A percentile compares a stretch with the other conserved stretches of the same genome.
Conservation (phyloP, 2,888 invertebrate species). For the Achlya flavicornis region DNA sequence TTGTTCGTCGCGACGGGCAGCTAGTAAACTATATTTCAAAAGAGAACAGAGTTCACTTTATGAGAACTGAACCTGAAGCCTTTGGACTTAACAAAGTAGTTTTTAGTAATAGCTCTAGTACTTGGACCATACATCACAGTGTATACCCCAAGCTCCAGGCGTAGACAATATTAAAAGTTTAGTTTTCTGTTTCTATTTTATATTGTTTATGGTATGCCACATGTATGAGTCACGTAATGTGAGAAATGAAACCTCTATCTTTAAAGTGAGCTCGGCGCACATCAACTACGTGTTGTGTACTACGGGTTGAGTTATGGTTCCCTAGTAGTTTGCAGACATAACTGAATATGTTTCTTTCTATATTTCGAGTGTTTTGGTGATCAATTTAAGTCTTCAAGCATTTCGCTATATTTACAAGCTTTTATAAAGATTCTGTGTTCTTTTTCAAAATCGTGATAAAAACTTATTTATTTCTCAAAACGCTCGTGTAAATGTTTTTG, state of each 20-base stretch:
- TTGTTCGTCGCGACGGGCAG: no score
- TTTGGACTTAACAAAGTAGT: no score
- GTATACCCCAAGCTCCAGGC: no score
- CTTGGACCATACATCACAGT: no score
- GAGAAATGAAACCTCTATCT: not conserved
- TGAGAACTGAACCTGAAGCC: no score
- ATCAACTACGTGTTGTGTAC: not conserved
- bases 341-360: not conserved
- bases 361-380: not conserved
- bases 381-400: not conserved
- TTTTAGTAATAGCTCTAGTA: no score
- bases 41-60: no score
- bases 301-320: slow-evolving; percentile 1
- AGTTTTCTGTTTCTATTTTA: not conserved
- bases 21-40: no score
- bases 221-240: not conserved
- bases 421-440: no score
- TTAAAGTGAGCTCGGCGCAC: not conserved
- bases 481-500: not conserved
- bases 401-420: not conserved
- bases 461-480: no score
- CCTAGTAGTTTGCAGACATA: not conserved
- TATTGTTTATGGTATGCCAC: not conserved
- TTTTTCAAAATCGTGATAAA: no score
- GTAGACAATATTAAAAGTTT: no score